Evolutionary conservation across 2,888 invertebrate genomes (phyloP).

Genomic region (Caenorhabditis virilis): DNA sequence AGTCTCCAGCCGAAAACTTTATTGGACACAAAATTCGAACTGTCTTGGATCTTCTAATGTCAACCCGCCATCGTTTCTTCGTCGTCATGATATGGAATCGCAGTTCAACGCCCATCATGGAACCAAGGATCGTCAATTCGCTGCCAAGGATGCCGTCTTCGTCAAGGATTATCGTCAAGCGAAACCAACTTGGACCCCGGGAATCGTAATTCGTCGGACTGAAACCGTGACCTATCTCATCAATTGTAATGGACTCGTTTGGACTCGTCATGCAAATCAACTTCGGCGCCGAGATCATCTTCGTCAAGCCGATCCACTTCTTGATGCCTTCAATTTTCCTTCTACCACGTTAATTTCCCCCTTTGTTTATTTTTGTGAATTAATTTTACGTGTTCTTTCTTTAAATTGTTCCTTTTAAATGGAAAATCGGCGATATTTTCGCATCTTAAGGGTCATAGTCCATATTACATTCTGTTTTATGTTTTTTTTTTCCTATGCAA

Average conservation of each 20-base stretch:
- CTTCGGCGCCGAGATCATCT: conserved; percentile 4
- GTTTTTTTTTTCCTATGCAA: too few species aligned
- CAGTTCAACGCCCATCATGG: conserved; percentile 20
- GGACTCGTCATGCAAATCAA: conserved; percentile 14
- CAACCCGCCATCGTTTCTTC: background rate
- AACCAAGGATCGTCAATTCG: conserved; percentile 4
- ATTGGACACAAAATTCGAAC: conserved; percentile 26
- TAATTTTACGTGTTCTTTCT: too few species aligned
- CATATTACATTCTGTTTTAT: too few species aligned
- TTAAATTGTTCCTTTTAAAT: too few species aligned
- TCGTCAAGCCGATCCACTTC: too few species aligned
- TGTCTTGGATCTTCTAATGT: conserved; percentile 9
- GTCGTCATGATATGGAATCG: conserved; percentile 4
- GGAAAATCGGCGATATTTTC: too few species aligned
- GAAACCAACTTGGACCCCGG: conserved; percentile 9
- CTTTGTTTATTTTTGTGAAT: too few species aligned
- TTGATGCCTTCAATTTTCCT: too few species aligned
- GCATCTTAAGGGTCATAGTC: too few species aligned
- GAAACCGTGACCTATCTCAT: conserved; percentile 4
- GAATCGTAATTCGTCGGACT: background rate
- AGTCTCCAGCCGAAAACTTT: conserved; percentile 35
- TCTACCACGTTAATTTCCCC: too few species aligned
- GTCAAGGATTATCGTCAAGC: conserved; percentile 9
- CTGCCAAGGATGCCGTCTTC: conserved; percentile 9
- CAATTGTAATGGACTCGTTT: background rate